Base-by-base conservation (phyloP, 2,797 vertebrate genomes). In the Arctocebus calabarensis region DNA sequence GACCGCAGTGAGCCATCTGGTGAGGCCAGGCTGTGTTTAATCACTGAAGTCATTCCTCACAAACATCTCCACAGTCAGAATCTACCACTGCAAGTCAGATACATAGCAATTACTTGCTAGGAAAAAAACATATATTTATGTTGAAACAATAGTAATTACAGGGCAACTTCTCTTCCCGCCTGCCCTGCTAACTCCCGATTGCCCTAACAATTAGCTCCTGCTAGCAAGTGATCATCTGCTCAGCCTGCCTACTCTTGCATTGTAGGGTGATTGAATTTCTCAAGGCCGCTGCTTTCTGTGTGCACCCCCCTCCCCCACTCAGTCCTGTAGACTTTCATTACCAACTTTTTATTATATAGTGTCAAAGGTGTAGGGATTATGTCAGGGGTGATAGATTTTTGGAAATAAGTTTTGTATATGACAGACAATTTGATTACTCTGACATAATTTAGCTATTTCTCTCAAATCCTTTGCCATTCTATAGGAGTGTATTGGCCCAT, bases 61-160 rank as follows among this genome's bases (percentile, higher is more conserved):
- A 95, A 87, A 43, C 87, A 43, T 52, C 37, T 5, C 48, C 32
- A 25, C n/a, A 25, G 74, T 29, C 37, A 86, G 64, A 59, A 74
- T 34, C 62, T 34, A 11, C 9, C 9, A 1, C 48, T 7, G 59
- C 81, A 85, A 34, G 52, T 78, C 87, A 93, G 92, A 95, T 95
- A 75, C 71, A 57, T 20, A 37, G 83, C 92, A 75, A 66, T 94
- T 81, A 90, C 59, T 27, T 32, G 52, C 77, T 62, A 71, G 68
- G n/a, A 85, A 43, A 34, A 92, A 70, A 23, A 7, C 74, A 52
- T 25, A 7, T 32, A 48, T 74, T 90, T 64, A 73, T 32, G 40
- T 79, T 55, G 29, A 81, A 89, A 92, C 78, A 92, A 55, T 19
- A 52, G 82, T 82, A 66, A 97, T 84, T 86, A 75, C 20, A 62